Evolutionary conservation across 2,888 invertebrate genomes (phyloP).

Genomic region (Clepsis dumicolana): DNA sequence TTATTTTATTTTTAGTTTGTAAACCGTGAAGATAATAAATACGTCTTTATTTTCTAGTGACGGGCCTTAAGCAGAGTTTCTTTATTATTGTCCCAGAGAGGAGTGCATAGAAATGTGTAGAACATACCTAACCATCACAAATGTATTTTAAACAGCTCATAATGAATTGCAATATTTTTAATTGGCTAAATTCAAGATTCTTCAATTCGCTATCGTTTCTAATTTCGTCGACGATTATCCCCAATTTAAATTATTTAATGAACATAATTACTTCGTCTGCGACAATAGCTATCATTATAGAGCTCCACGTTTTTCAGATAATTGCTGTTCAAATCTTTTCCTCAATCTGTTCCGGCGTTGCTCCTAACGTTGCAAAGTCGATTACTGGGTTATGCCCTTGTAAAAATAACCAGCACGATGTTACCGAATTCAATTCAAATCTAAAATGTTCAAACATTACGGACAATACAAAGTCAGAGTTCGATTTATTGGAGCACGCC

Average conservation of each 20-base stretch:
- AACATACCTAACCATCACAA: background rate
- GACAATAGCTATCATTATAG: conserved; percentile 22
- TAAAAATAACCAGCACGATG: conserved; percentile 20
- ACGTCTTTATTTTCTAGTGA: conserved; percentile 66
- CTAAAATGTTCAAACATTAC: conserved; percentile 40
- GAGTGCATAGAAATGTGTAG: background rate
- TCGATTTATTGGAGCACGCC: conserved; percentile 47
- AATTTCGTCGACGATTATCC: conserved; percentile 9
- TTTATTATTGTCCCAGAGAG: conserved; percentile 48
- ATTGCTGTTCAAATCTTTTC: conserved; percentile 32
- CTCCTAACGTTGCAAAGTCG: conserved; percentile 28
- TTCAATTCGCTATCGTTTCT: background rate
- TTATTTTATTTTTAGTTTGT: conserved; percentile 73
- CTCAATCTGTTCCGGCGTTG: conserved; percentile 17
- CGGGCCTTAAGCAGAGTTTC: conserved; percentile 56
- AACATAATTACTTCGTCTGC: conserved; percentile 2
- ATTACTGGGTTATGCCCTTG: conserved; percentile 25
- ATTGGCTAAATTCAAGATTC: background rate
- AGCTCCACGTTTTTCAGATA: conserved; percentile 25
- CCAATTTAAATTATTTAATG: conserved; percentile 10
- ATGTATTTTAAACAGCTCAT: background rate
- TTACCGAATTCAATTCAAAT: conserved; percentile 31
- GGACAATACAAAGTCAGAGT: conserved; percentile 31
- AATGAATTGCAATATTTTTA: background rate
- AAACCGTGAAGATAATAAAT: conserved; percentile 71